Evolutionary conservation across 1,140 invertebrate genomes (phyloP).

Genomic region (Ephestia elutella): DNA sequence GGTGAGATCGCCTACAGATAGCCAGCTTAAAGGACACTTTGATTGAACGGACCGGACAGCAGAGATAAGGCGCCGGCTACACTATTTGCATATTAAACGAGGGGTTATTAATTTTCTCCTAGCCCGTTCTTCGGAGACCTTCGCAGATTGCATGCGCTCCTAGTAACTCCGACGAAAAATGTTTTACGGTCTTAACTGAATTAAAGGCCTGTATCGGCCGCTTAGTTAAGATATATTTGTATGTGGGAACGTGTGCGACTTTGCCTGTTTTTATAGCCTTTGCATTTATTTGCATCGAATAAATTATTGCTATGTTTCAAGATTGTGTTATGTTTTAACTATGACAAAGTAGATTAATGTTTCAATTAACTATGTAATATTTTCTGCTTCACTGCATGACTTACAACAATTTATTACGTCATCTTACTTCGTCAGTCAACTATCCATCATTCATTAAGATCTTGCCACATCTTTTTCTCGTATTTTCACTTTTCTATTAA

Average conservation of each 20-base stretch:
- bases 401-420: no score
- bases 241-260: slow-evolving; percentile 7
- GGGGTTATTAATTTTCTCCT: slow-evolving; percentile 54
- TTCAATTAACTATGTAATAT: neutral
- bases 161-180: slow-evolving; percentile 14
- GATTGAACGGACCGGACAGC: slow-evolving; percentile 61
- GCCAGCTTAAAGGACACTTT: slow-evolving; percentile 53
- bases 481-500: no score
- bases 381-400: no score
- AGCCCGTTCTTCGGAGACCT: slow-evolving; percentile 7
- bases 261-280: neutral
- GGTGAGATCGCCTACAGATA: slow-evolving; percentile 43
- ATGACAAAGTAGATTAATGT: neutral
- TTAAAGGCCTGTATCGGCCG: neutral
- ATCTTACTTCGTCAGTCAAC: no score
- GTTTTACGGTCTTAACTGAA: slow-evolving; percentile 15
- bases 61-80: slow-evolving; percentile 42
- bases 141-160: slow-evolving; percentile 10
- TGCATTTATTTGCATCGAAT: slow-evolving; percentile 1
- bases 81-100: slow-evolving; percentile 64
- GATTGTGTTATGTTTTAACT: neutral
- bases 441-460: no score
- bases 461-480: no score
- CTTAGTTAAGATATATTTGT: slow-evolving; percentile 11
- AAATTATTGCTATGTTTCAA: slow-evolving; percentile 5